Evolutionary conservation across 1,140 invertebrate genomes (phyloP).

Genomic region (Lasioglossum baleicum): DNA sequence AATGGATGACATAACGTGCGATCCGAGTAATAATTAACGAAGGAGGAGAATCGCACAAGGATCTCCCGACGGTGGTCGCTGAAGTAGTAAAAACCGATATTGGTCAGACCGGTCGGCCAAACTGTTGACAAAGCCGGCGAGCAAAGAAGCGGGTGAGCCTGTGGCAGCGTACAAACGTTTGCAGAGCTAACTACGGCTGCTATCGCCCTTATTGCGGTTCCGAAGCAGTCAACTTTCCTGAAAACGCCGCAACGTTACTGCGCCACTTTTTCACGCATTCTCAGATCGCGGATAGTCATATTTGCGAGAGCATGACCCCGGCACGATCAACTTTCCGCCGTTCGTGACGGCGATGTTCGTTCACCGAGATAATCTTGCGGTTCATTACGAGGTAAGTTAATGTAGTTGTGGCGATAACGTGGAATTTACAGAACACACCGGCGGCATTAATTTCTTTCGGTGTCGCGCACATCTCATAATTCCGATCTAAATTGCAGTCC

Average conservation of each 20-base stretch:
- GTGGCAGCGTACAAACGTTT: background rate
- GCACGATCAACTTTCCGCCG: background rate
- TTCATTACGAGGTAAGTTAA: background rate
- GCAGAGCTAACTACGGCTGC: background rate
- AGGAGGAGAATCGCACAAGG: background rate
- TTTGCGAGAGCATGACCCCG: background rate
- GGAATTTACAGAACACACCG: background rate
- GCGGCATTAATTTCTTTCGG: background rate
- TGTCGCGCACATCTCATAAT: no score
- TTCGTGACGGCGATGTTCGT: background rate
- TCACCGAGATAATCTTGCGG: background rate
- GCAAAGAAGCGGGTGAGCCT: background rate
- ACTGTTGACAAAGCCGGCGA: background rate
- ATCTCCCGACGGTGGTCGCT: background rate
- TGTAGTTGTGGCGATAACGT: background rate
- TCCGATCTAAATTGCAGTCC: no score
- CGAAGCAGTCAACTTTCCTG: background rate
- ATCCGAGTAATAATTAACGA: no score
- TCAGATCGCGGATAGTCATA: background rate
- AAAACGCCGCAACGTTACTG: background rate
- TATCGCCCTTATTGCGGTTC: background rate
- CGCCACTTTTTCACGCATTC: background rate
- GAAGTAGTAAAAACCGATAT: slow-evolving; percentile 27
- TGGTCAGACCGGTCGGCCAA: background rate
- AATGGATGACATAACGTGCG: no score